These are phyloP conservation scores for Corythaeola cristata DNA, from an alignment of 2,113 vertebrate genomes.

Conservation along the genomic window DNA sequence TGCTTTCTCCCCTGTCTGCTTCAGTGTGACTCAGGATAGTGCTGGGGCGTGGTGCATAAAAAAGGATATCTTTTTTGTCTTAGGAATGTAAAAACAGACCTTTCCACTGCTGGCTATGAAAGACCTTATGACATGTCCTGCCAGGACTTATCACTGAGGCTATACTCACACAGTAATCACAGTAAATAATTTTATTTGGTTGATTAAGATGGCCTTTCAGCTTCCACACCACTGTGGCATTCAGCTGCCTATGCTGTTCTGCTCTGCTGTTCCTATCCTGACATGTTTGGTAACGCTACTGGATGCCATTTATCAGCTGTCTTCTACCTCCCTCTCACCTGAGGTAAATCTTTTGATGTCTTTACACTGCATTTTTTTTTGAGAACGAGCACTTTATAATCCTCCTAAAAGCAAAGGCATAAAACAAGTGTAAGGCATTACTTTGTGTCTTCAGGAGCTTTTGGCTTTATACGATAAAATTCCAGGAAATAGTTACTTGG, in stretches of 20 bases:
- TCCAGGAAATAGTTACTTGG: conserved; percentile 16
- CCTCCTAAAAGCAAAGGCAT: conserved; percentile 4
- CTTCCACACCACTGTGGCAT: not conserved
- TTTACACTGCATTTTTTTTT: not conserved
- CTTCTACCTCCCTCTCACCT: not conserved
- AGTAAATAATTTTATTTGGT: not conserved
- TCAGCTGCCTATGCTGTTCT: not conserved
- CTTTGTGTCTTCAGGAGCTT: not conserved
- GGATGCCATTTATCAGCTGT: not conserved
- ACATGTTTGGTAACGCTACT: not conserved
- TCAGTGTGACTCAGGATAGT: not conserved
- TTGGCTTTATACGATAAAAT: conserved; percentile 9
- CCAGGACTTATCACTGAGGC: not conserved
- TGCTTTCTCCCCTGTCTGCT: not conserved
- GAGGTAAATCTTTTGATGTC: not conserved
- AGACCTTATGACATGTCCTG: not conserved
- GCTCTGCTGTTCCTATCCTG: not conserved
- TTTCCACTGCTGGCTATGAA: not conserved
- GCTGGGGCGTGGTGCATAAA: not conserved
- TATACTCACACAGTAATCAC: not conserved
- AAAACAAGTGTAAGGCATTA: not conserved
- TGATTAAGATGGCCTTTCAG: not conserved
- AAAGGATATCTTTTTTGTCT: not conserved
- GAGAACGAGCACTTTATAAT: not conserved
- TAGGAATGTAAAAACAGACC: not conserved